Evolutionary conservation across 2,113 vertebrate genomes (phyloP).

Genomic region (Panthera uncia): DNA sequence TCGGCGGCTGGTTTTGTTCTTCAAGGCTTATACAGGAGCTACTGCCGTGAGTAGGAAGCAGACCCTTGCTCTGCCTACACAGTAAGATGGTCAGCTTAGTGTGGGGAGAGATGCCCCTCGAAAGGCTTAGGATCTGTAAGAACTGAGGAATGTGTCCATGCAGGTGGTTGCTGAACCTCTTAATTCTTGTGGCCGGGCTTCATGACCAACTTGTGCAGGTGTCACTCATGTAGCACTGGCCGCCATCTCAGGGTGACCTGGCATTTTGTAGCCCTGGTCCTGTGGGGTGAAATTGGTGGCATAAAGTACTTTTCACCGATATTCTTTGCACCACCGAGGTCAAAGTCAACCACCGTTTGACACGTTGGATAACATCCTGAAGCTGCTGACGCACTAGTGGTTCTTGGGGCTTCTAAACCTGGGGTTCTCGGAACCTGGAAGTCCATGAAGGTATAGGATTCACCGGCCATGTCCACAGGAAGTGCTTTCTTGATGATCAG

Average conservation of each 20-base stretch:
- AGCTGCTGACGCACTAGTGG: rapidly evolving
- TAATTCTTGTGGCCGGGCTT: not conserved
- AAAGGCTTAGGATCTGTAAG: not conserved
- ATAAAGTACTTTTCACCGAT: not conserved
- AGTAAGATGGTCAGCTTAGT: not conserved
- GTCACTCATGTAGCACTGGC: no score
- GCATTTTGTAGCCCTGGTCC: not conserved
- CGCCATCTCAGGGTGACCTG: rapidly evolving
- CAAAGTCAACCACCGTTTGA: not conserved
- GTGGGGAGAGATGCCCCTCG: not conserved
- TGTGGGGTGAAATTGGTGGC: not conserved
- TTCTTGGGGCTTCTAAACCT: not conserved
- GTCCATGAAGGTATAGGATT: not conserved
- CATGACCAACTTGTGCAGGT: not conserved
- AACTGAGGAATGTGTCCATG: rapidly evolving
- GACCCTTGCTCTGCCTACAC: not conserved
- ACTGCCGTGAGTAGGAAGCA: no score
- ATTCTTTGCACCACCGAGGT: no score
- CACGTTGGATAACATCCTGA: not conserved
- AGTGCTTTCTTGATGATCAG: not conserved
- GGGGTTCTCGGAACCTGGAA: not conserved
- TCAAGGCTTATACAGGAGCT: not conserved
- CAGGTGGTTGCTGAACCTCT: not conserved
- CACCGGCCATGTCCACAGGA: not conserved
- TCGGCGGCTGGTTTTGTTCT: not conserved